Evolutionary conservation across 2,888 invertebrate genomes (phyloP), one percentile per base, ranked within the genome.

Genomic region (Gryllus longicercus): DNA sequence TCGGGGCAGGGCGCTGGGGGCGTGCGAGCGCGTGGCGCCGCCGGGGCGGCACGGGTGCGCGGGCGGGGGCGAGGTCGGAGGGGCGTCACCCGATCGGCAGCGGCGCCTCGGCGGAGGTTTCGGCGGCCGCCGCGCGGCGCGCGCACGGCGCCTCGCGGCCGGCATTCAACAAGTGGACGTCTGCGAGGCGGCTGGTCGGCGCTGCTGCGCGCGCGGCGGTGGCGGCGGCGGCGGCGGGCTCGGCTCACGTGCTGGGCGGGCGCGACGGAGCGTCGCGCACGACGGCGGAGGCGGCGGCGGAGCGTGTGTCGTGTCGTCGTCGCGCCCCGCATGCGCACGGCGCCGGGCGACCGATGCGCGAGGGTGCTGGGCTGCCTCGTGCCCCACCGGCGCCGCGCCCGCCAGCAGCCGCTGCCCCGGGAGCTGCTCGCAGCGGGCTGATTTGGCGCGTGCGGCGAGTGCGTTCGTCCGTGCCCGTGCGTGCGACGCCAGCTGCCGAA

Each of bases 151-250:
- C 63, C 63, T 18, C n/a, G n/a, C 63, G 63, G n/a, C 63, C 63
- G 63, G 63, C 63, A 63, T 63, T 63, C 63, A 63, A 63, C 63
- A 63, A 63, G 63, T 63, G 63, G 63, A 63, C 63, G n/a, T 38
- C 38, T 38, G 38, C 38, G 38, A 38, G 38, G 38, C 5, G 38
- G 38, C 38, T 38, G 38, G 38, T 38, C 63, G 63, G 63, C n/a
- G 63, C 63, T 14, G n/a, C 16, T n/a, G 63, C 14, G 63, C n/a
- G 63, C 14, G n/a, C 63, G 63, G 63, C 63, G 18, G 63, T 63
- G 51, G 12, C 4, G 63, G 63, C n/a, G 16, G 63, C 5, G 16
- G 63, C 63, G 63, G 63, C 63, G 63, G 63, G 63, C 63, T 14
- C 11, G 63, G 63, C n/a, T 63, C 63, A 63, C 63, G 63, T 63